These are phyloP conservation scores for Styela plicata DNA, from an alignment of 23 tunicate species.

Conservation along the genomic window DNA sequence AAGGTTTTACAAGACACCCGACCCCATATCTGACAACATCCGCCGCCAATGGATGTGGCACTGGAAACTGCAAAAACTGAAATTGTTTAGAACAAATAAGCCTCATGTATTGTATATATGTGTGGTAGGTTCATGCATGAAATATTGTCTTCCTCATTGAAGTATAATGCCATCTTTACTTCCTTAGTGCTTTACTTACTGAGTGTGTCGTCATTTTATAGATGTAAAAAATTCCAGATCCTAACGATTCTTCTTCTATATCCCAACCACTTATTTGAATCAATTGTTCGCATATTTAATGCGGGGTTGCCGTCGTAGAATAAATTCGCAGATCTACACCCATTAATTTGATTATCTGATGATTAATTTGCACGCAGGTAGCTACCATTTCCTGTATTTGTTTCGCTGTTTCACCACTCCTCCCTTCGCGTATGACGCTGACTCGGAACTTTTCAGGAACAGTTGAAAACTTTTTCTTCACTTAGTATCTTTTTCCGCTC, in stretches of 20 bases:
- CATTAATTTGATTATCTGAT: not conserved
- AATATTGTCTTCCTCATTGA: not conserved
- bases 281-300: not conserved
- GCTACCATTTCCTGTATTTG: constrained; percentile 2
- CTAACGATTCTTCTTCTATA: not conserved
- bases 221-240: not conserved
- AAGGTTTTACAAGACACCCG: too few relatives aligned
- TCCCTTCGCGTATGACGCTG: not conserved
- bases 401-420: not conserved
- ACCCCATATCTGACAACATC: too few relatives aligned
- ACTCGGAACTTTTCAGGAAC: constrained; percentile 24
- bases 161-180: not conserved
- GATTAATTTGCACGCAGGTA: not conserved
- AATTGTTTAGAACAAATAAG: too few relatives aligned
- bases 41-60: too few relatives aligned
- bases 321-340: constrained; percentile 7
- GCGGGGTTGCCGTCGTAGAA: not conserved
- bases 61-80: too few relatives aligned
- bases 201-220: too few relatives aligned
- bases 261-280: not conserved
- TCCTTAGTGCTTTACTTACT: not conserved
- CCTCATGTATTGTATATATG: too few relatives aligned
- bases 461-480: constrained; percentile 22
- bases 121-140: too few relatives aligned
- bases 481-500: constrained; percentile 2